Evolutionary conservation across 2,888 invertebrate genomes (phyloP).

Genomic region (Calameuta pallipes): DNA sequence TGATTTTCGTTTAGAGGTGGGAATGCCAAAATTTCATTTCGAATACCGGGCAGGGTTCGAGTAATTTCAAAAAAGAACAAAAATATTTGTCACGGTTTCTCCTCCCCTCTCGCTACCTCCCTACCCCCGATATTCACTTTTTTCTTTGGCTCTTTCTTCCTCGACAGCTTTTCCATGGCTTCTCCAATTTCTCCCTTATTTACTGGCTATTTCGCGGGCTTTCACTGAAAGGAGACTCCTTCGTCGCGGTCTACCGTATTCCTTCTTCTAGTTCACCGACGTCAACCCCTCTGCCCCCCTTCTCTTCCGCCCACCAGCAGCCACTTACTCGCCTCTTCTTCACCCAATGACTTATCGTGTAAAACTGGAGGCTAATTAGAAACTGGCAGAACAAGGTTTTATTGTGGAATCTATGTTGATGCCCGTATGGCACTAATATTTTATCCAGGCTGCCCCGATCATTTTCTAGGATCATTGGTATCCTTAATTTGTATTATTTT

Average conservation of each 20-base stretch:
- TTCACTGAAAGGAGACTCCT: slow-evolving; percentile 6
- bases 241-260: slow-evolving; percentile 1
- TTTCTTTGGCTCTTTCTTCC: slow-evolving; percentile 7
- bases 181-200: slow-evolving; percentile 6
- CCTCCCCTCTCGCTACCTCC: not conserved
- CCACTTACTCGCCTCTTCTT: not conserved
- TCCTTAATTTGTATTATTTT: too few species aligned
- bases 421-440: too few species aligned
- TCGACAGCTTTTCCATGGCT: not conserved
- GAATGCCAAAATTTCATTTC: too few species aligned
- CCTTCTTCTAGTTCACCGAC: slow-evolving; percentile 10
- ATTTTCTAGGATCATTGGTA: too few species aligned
- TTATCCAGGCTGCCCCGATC: too few species aligned
- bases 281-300: slow-evolving; percentile 15
- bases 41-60: too few species aligned
- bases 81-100: not conserved
- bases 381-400: too few species aligned
- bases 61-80: too few species aligned
- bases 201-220: slow-evolving; percentile 9
- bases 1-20: too few species aligned
- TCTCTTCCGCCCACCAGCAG: slow-evolving; percentile 10
- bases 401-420: too few species aligned
- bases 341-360: too few species aligned
- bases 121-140: slow-evolving; percentile 6
- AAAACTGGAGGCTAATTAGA: too few species aligned